phyloP scores from a whole-genome alignment of 1,140 invertebrate genomes.

The Chlorops oryzae region DNA sequence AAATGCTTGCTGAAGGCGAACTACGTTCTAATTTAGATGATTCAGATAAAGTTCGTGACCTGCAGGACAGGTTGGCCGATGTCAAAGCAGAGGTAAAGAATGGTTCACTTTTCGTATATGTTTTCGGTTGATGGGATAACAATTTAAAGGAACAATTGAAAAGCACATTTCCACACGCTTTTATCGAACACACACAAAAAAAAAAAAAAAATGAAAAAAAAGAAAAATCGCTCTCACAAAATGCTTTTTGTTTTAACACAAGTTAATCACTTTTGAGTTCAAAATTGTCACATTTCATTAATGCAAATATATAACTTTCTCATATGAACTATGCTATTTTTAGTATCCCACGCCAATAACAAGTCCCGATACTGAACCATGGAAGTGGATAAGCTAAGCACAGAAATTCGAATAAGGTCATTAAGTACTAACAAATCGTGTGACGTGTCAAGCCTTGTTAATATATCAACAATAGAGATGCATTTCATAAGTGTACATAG shows the following conservation, averaged over 20 bases:
- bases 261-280: slow-evolving; percentile 3
- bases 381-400: slow-evolving; percentile 63
- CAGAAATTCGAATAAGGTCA: too few relatives aligned
- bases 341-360: slow-evolving; percentile 77
- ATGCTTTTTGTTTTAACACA: slow-evolving; percentile 15
- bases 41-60: slow-evolving; percentile 74
- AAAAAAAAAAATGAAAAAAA: neutral
- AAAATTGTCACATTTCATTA: too few relatives aligned
- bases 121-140: too few relatives aligned
- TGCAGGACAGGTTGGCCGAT: slow-evolving; percentile 86
- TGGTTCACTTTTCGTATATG: too few relatives aligned
- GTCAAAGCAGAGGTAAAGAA: slow-evolving; percentile 86
- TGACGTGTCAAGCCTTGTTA: too few relatives aligned
- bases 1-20: slow-evolving; percentile 83
- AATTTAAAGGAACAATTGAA: too few relatives aligned
- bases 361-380: slow-evolving; percentile 75
- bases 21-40: slow-evolving; percentile 72
- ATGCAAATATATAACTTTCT: neutral
- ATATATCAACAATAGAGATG: too few relatives aligned
- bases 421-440: too few relatives aligned
- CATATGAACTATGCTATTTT: slow-evolving; percentile 26
- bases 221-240: neutral
- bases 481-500: too few relatives aligned
- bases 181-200: neutral
- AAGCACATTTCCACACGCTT: neutral